These are phyloP conservation scores for Brachionus manjavacas DNA, from an alignment of 1,140 invertebrate species.

Conservation along the genomic window DNA sequence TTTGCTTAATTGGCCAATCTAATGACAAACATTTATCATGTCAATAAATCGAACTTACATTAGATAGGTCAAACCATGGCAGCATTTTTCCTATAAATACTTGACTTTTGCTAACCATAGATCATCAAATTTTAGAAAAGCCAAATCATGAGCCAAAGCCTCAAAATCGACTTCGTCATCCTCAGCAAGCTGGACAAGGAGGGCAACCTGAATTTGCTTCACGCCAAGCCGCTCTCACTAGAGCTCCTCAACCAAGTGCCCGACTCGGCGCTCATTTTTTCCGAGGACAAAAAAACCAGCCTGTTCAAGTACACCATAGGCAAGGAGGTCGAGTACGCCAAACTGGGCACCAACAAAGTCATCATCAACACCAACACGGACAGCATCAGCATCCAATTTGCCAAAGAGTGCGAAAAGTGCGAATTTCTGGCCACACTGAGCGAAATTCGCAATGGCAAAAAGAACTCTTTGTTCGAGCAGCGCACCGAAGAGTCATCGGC, in stretches of 20 bases:
- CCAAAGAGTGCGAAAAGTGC: neutral
- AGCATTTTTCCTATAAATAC: neutral
- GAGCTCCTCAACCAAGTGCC: constrained; percentile 7
- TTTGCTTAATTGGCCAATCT: neutral
- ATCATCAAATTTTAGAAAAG: neutral
- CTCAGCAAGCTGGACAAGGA: constrained; percentile 27
- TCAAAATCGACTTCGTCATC: constrained; percentile 12
- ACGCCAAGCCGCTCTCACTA: neutral
- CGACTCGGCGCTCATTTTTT: neutral
- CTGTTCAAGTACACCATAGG: neutral
- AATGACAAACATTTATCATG: neutral
- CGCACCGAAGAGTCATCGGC: constrained; percentile 94
- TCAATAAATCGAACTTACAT: neutral
- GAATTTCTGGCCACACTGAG: neutral
- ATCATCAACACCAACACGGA: constrained; percentile 22
- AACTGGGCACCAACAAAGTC: constrained; percentile 14
- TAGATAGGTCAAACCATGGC: neutral
- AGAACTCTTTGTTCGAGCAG: constrained; percentile 74
- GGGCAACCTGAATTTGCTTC: neutral
- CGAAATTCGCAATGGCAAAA: constrained; percentile 42
- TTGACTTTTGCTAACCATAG: neutral
- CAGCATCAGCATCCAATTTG: neutral
- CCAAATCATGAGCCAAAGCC: neutral
- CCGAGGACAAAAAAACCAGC: neutral
- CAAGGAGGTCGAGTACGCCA: constrained; percentile 37